A percentile compares a stretch with the other conserved stretches of the same genome.
Evolutionary conservation across 2,888 invertebrate species (phyloP).

Genomic region (Melanostoma scalare): DNA sequence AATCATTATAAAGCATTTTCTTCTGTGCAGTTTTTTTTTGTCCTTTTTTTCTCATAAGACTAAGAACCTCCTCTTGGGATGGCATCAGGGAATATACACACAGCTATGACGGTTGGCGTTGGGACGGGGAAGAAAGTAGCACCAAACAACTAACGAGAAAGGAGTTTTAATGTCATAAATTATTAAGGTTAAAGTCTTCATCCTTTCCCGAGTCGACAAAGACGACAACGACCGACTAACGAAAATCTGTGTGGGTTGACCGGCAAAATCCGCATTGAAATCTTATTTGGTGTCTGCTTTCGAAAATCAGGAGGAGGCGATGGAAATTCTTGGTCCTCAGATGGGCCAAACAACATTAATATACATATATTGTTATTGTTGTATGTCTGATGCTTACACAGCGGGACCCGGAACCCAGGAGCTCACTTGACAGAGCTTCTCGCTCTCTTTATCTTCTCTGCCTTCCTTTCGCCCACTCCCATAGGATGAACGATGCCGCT

Average conservation of each 20-base stretch:
- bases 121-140: constrained; percentile 4
- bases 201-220: constrained; percentile 27
- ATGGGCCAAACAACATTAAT: not conserved
- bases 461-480: too few species aligned
- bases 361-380: too few species aligned
- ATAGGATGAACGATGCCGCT: too few species aligned
- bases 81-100: constrained; percentile 15
- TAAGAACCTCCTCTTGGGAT: constrained; percentile 43
- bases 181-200: constrained; percentile 63
- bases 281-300: constrained; percentile 19
- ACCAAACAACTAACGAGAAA: constrained; percentile 29
- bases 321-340: constrained; percentile 22
- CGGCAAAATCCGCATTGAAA: constrained; percentile 10
- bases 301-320: constrained; percentile 3
- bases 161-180: constrained; percentile 67
- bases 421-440: too few species aligned
- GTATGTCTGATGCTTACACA: too few species aligned
- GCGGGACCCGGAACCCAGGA: too few species aligned
- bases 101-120: not conserved
- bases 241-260: constrained; percentile 6
- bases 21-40: constrained; percentile 12
- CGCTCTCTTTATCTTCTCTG: too few species aligned
- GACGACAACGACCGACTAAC: constrained; percentile 26
- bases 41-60: constrained; percentile 17
- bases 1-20: constrained; percentile 48